Percentiles rank a stretch among this genome's conserved stretches.
These are phyloP conservation scores for Drosophila equinoxialis DNA, from an alignment of 1,140 invertebrate genomes.

Conservation along the genomic window DNA sequence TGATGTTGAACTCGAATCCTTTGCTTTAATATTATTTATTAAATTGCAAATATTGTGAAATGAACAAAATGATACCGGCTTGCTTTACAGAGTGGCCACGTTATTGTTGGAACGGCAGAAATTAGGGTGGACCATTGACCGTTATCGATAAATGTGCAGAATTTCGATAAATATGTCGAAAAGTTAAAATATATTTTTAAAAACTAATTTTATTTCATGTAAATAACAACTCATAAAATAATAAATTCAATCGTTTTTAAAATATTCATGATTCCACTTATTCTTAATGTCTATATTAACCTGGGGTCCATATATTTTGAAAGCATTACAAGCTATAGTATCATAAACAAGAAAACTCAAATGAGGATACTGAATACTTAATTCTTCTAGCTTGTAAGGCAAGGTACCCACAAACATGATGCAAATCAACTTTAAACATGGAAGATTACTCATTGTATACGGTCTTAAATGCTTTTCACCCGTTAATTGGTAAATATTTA, in stretches of 20 bases:
- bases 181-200: not conserved
- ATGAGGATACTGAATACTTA: slow-evolving; percentile 33
- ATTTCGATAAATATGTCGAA: not conserved
- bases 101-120: slow-evolving; percentile 5
- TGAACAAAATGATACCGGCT: not conserved
- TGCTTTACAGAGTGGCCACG: not conserved
- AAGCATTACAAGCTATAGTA: slow-evolving; percentile 11
- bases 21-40: slow-evolving; percentile 3
- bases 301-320: slow-evolving; percentile 33
- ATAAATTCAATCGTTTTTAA: not conserved
- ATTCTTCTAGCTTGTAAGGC: slow-evolving; percentile 18
- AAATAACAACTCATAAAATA: not conserved
- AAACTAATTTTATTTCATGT: not conserved
- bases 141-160: not conserved
- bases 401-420: slow-evolving; percentile 32
- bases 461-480: slow-evolving; percentile 34
- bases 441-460: slow-evolving; percentile 5
- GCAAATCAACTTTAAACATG: slow-evolving; percentile 33
- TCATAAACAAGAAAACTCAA: slow-evolving; percentile 44
- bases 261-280: slow-evolving; percentile 33
- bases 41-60: slow-evolving; percentile 9
- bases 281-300: slow-evolving; percentile 33
- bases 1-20: slow-evolving; percentile 34
- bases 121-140: slow-evolving; percentile 1
- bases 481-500: slow-evolving; percentile 40